A percentile compares a stretch with the other conserved stretches of the same genome.
Conservation (phyloP, 2,888 invertebrate species). For the Parelbella ahira region DNA sequence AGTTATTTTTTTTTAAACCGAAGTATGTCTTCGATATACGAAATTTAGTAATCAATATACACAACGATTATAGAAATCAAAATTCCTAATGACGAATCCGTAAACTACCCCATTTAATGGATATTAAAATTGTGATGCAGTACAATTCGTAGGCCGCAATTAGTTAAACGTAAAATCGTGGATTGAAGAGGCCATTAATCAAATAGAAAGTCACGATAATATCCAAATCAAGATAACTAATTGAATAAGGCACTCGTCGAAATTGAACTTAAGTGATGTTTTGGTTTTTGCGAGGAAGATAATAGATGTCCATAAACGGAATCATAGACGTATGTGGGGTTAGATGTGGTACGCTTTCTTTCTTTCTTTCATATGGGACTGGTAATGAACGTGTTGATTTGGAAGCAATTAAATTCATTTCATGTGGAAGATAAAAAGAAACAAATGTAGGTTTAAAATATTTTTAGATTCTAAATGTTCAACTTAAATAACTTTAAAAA, state of each 20-base stretch:
- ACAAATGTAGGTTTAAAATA: too few species aligned
- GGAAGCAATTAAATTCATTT: too few species aligned
- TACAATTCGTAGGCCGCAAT: constrained; percentile 51
- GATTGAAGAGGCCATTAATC: constrained; percentile 63
- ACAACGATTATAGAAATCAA: constrained; percentile 1
- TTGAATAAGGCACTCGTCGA: constrained; percentile 69
- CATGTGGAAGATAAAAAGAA: too few species aligned
- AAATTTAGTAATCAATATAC: constrained; percentile 1
- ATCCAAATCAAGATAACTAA: constrained; percentile 72
- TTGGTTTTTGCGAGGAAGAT: constrained; percentile 40
- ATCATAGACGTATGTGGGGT: neutral
- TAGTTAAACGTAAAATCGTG: constrained; percentile 60
- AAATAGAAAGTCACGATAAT: constrained; percentile 70
- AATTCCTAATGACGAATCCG: constrained; percentile 3
- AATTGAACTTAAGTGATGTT: constrained; percentile 67
- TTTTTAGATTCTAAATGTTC: too few species aligned
- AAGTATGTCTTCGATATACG: too few species aligned
- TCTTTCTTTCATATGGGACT: too few species aligned
- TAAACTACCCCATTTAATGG: constrained; percentile 29
- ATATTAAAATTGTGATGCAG: constrained; percentile 37
- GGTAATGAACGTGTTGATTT: too few species aligned
- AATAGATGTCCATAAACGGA: constrained; percentile 7
- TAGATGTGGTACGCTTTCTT: too few species aligned
- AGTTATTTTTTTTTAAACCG: too few species aligned
- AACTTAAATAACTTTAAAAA: too few species aligned